Evolutionary conservation across 1,140 invertebrate species (phyloP), one percentile per base, ranked within the genome.

Genomic region (Aphidius gifuensis): DNA sequence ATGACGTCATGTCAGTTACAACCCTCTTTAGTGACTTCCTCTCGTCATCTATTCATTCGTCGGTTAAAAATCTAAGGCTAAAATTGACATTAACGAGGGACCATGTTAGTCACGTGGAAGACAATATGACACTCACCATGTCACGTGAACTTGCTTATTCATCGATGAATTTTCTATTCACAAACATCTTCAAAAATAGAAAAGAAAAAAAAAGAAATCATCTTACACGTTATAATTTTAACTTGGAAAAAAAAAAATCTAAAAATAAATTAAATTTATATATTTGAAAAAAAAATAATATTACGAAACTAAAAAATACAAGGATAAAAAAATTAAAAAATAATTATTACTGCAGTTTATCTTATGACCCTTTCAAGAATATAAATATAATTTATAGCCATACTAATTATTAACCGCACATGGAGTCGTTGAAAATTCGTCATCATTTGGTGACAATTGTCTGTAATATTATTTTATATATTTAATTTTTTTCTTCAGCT

Each of bases 1-100:
- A 50, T 64, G 56, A 59, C 53, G 59, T 64, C 60, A 63, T 51
- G 6, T 55, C 46, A 39, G 9, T 47, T 38, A 5, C 56, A 23
- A 23, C 61, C 11, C 57, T 47, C 60, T 60, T 61, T 66, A 58
- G 51, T 43, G 48, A 53, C 59, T 50, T 46, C 49, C 47, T 48
- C 60, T 48, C 9, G 57, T 47, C 43, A 47, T 49, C 73, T n/a
- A 55, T 55, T 55, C 40, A 55, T 55, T 40, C 40, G 53, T 55
- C 43, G 40, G 3, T 53, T 53, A 32, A 9, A 6, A 53, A 44
- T 44, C 7, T 8, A 40, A 55, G 53, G 53, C 53, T 40, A 55
- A 79, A 78, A 80, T 74, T 74, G 77, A 80, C 79, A 73, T 73
- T 81, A 81, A 81, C 78, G 78, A 81, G 78, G 77, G 78, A 76